Conservation (phyloP, 2,797 vertebrate species). For the Tenualosa ilisha region DNA sequence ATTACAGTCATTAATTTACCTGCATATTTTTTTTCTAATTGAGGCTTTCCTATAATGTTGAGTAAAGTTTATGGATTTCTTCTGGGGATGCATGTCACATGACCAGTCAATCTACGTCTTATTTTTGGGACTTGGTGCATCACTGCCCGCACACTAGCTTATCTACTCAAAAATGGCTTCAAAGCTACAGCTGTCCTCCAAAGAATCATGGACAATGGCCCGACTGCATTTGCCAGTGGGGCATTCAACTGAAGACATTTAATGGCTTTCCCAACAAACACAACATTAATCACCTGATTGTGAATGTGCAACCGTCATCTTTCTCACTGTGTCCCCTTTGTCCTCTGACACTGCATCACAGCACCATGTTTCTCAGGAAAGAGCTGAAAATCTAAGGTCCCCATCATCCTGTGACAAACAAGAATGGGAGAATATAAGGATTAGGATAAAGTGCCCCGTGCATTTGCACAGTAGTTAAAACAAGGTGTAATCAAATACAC, state of each 20-base stretch:
- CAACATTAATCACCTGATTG: slow-evolving; percentile 17
- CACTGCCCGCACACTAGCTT: neutral
- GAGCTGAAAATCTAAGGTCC: neutral
- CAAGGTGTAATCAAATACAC: neutral
- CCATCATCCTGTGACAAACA: neutral
- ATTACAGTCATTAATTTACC: neutral
- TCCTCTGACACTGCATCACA: neutral
- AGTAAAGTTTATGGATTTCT: neutral
- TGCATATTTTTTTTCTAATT: neutral
- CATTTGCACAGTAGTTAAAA: neutral
- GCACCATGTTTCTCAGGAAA: neutral
- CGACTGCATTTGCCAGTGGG: neutral
- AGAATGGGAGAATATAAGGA: neutral
- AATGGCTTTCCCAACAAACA: neutral
- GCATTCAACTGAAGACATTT: neutral
- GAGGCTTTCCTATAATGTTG: neutral
- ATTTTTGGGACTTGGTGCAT: neutral
- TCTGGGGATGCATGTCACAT: neutral
- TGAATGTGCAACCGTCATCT: slow-evolving; percentile 1
- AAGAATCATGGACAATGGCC: neutral
- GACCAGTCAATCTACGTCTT: neutral
- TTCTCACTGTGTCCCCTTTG: neutral
- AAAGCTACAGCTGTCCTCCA: neutral
- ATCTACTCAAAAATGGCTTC: neutral
- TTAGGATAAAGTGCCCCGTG: neutral